These are phyloP conservation scores for Stenchaetothrips biformis DNA, from an alignment of 2,888 invertebrate species.

Conservation along the genomic window DNA sequence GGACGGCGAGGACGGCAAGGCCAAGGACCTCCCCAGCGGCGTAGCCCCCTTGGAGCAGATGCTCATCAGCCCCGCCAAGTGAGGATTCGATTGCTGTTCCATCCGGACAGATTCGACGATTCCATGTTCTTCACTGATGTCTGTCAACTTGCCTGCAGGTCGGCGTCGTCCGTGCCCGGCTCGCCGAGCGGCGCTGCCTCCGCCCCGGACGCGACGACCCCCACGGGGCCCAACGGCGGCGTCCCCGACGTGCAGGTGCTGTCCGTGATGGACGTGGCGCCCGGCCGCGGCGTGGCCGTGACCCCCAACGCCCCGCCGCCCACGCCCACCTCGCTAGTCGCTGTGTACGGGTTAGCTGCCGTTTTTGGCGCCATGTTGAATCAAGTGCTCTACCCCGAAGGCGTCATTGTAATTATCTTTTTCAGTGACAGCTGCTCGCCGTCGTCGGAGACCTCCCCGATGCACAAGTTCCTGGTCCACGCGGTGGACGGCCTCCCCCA, in stretches of 20 bases:
- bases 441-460: background rate
- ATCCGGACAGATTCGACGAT: background rate
- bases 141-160: background rate
- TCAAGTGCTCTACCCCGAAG: too few relatives aligned
- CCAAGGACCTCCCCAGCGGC: background rate
- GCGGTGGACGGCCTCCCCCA: background rate
- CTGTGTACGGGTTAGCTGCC: background rate
- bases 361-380: background rate
- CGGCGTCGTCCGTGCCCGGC: background rate
- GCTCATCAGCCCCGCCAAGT: conserved; percentile 8
- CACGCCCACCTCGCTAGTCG: background rate
- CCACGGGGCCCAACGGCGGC: background rate
- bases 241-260: background rate
- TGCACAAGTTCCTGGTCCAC: background rate
- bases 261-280: background rate
- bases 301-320: background rate
- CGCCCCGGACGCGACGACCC: background rate
- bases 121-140: too few relatives aligned
- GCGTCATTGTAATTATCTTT: too few relatives aligned
- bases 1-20: background rate
- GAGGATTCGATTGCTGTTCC: background rate
- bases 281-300: background rate
- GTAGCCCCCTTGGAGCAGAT: background rate
- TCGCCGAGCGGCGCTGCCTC: background rate
- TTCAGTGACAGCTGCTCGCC: conserved; percentile 12